phyloP scores from a whole-genome alignment of 2,797 vertebrate genomes.

The Lepidocolaptes lacrymiger region DNA sequence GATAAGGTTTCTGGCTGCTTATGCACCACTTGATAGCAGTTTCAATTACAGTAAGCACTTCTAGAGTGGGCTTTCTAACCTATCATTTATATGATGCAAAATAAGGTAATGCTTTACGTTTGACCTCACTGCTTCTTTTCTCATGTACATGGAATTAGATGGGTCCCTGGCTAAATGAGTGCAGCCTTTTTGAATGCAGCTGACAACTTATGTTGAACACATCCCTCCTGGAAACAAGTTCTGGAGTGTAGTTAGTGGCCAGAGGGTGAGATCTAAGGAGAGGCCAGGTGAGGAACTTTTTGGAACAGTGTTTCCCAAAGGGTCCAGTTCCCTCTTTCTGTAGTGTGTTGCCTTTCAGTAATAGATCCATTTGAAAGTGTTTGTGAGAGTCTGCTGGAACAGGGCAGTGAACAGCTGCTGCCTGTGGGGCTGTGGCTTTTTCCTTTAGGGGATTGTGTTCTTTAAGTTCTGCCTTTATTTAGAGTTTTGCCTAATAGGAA shows the following conservation, averaged over 20 bases:
- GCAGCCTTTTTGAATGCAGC: not conserved
- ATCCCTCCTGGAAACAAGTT: not conserved
- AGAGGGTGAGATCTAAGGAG: not conserved
- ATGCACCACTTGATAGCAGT: accelerated
- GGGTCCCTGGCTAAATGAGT: not conserved
- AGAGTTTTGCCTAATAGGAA: not conserved
- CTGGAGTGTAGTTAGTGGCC: not conserved
- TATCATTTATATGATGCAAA: not conserved
- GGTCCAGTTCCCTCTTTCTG: not conserved
- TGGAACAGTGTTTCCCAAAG: not conserved
- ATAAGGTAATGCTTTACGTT: not conserved
- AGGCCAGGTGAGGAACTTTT: not conserved
- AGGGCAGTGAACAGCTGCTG: not conserved
- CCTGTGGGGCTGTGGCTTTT: not conserved
- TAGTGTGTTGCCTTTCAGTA: not conserved
- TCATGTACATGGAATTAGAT: not conserved
- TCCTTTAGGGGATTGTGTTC: not conserved
- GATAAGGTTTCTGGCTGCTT: not conserved
- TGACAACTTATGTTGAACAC: accelerated
- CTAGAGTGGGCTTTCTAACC: not conserved
- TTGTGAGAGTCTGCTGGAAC: not conserved
- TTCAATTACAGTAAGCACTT: not conserved
- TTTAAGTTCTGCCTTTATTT: not conserved
- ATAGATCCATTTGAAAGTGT: not conserved
- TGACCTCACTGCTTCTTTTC: not conserved